Base-by-base conservation (phyloP, 2,888 invertebrate genomes). In the Heliconius sara region DNA sequence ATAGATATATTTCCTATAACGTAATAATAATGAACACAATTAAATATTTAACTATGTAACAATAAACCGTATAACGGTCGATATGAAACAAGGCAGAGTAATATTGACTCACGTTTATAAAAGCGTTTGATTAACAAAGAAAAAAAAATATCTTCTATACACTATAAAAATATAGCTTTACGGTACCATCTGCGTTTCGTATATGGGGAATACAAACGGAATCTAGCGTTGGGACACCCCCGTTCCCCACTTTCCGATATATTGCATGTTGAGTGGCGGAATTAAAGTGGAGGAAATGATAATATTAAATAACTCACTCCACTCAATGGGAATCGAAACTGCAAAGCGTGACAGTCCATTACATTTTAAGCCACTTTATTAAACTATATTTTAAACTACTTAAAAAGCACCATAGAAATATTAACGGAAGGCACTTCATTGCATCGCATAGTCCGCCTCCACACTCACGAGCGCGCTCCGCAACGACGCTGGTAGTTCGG, bases 401-500 rank as follows among this genome's bases (percentile, higher is more conserved):
- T n/a, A 34, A 60, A 57, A 34, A 73, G 72, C 72, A 73, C 72
- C 72, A 60, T 72, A 34, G n/a, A 30, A 68, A 12, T 73, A 57
- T 63, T n/a, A 68, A 25, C 30, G 16, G 27, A 81, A 82, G 74
- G 80, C 81, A 80, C 80, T 76, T 90, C 84, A 90, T 83, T 88
- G 87, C 85, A 89, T 85, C 66, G 88, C 85, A 83, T 89, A 89
- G 83, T 91, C 90, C 34, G 86, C 85, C 80, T 91, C 89, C n/a
- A 89, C 89, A 80, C 89, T 88, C 65, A 90, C 88, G n/a, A 93
- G 88, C 43, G 92, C 90, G 68, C 90, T 89, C 30, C 89, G 89
- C 52, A 93, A 85, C 13, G 91, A 88, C 25, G 84, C 82, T 3
- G 95, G 93, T 34, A 93, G 84, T 78, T 94, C 94, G 0, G 95